These are phyloP conservation scores for Globicephala melas DNA, from an alignment of 2,113 vertebrate species.

Conservation along the genomic window DNA sequence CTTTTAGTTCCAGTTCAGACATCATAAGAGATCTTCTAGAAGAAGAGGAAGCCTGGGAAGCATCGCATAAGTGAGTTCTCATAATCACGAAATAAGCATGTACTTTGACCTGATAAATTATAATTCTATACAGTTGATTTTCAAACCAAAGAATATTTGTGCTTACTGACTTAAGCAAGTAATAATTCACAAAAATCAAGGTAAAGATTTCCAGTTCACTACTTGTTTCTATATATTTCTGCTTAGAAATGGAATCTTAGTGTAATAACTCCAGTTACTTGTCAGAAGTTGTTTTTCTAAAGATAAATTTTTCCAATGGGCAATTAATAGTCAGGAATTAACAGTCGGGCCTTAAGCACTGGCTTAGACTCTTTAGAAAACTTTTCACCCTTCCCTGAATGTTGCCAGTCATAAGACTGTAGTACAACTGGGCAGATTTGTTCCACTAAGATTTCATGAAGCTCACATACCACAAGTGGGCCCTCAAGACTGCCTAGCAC, in stretches of 20 bases:
- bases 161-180: slow-evolving; percentile 1
- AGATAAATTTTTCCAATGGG: neutral
- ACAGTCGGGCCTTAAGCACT: neutral
- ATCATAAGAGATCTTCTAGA: slow-evolving; percentile 81
- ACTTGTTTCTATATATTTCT: neutral
- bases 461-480: neutral
- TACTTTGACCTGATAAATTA: neutral
- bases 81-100: neutral
- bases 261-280: neutral
- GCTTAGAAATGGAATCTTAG: neutral
- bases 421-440: neutral
- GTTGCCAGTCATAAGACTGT: neutral
- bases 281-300: neutral
- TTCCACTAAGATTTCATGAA: neutral
- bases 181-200: neutral
- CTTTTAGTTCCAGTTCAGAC: slow-evolving; percentile 84
- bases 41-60: slow-evolving; percentile 52
- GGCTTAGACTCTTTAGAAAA: neutral
- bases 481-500: neutral
- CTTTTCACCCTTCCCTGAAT: neutral
- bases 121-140: neutral
- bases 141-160: neutral
- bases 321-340: neutral
- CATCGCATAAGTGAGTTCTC: slow-evolving; percentile 78
- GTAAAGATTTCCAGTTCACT: neutral